Evolutionary conservation across 2,888 invertebrate genomes (phyloP).

Genomic region (Autographa gamma): DNA sequence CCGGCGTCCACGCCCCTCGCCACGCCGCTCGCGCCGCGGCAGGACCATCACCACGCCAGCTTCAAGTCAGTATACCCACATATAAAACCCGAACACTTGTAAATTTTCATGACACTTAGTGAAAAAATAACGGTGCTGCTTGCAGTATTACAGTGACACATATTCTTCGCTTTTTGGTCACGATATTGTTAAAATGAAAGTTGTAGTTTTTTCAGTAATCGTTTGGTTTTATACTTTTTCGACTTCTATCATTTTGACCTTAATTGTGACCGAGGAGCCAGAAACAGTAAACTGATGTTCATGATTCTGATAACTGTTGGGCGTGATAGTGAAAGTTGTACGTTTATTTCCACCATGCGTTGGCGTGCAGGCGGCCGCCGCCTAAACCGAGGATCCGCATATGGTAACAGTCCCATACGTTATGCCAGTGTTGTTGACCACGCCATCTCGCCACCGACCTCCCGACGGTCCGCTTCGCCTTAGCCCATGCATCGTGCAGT

Average conservation of each 20-base stretch:
- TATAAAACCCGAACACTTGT: conserved; percentile 10
- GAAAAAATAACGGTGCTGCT: background rate
- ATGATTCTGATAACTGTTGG: conserved; percentile 57
- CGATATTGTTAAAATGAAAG: conserved; percentile 51
- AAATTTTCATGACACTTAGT: conserved; percentile 24
- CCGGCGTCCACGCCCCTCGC: conserved; percentile 86
- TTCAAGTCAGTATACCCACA: conserved; percentile 91
- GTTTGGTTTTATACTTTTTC: conserved; percentile 8
- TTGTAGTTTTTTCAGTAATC: background rate
- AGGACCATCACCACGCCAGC: conserved; percentile 93
- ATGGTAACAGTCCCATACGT: conserved; percentile 91
- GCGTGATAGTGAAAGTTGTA: conserved; percentile 74
- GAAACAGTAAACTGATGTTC: conserved; percentile 42
- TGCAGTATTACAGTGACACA: conserved; percentile 4
- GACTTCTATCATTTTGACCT: conserved; percentile 39
- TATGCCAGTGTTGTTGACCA: conserved; percentile 79
- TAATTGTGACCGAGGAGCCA: conserved; percentile 41
- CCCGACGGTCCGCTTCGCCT: conserved; percentile 82
- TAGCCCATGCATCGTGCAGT: conserved; percentile 83
- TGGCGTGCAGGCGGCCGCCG: conserved; percentile 93
- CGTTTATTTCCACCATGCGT: conserved; percentile 89
- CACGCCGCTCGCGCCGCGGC: conserved; percentile 88
- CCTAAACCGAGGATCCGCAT: conserved; percentile 97
- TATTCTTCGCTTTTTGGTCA: conserved; percentile 47
- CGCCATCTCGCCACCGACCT: conserved; percentile 75